Conservation (phyloP, 1,140 invertebrate species). For the Vanessa atalanta region DNA sequence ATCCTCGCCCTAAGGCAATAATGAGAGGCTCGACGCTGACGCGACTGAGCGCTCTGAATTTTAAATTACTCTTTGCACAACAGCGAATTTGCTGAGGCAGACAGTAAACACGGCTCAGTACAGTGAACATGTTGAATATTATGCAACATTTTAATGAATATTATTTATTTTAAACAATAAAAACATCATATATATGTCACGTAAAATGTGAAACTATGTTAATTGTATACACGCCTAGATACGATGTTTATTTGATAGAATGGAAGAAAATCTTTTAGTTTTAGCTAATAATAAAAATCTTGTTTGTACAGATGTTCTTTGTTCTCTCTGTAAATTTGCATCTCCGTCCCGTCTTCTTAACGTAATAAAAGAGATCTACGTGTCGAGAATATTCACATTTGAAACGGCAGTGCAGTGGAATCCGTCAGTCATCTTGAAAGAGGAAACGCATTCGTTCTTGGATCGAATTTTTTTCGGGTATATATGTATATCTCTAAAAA, state of each 20-base stretch:
- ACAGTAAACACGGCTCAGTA: conserved; percentile 55
- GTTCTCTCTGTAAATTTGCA: background rate
- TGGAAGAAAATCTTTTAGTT: no score
- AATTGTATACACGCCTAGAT: no score
- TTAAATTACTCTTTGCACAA: conserved; percentile 72
- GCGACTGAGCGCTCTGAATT: conserved; percentile 65
- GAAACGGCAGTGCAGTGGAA: conserved; percentile 2
- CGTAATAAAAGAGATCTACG: background rate
- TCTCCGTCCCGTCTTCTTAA: background rate
- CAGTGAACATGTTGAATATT: conserved; percentile 28
- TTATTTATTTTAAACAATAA: conserved; percentile 11
- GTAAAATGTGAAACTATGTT: no score
- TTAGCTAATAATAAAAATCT: background rate
- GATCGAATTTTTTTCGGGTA: background rate
- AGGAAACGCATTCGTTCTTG: background rate
- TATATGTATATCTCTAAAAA: background rate
- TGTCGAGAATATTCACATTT: conserved; percentile 1
- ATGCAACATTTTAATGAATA: conserved; percentile 31
- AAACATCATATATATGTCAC: background rate
- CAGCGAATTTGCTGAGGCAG: conserved; percentile 64
- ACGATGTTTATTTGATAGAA: no score
- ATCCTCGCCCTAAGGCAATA: conserved; percentile 49
- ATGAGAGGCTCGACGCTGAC: conserved; percentile 58
- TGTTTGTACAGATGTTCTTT: background rate
- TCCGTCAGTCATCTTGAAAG: background rate